A percentile compares a stretch with the other conserved stretches of the same genome.
These are phyloP conservation scores for Tillus elongatus DNA, from an alignment of 2,888 invertebrate species.

Conservation along the genomic window DNA sequence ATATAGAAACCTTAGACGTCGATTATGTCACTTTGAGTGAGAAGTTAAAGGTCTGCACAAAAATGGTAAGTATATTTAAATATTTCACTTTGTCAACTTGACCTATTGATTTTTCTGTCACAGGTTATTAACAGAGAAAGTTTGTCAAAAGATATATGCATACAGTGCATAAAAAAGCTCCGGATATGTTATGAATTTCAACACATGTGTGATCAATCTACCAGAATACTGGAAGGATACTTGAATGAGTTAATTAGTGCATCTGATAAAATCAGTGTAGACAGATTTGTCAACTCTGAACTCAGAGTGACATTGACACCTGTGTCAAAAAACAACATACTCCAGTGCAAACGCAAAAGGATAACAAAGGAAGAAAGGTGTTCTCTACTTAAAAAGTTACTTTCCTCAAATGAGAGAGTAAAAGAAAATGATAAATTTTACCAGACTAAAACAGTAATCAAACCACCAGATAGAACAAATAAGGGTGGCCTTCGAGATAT, in stretches of 20 bases:
- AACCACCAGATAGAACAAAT: conserved; percentile 3
- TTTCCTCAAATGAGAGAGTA: conserved; percentile 25
- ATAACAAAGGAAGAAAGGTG: conserved; percentile 38
- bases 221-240: conserved; percentile 34
- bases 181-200: conserved; percentile 38
- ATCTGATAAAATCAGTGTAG: conserved; percentile 23
- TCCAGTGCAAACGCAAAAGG: conserved; percentile 26
- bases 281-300: conserved; percentile 32
- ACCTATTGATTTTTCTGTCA: conserved; percentile 38
- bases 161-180: conserved; percentile 36
- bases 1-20: conserved; percentile 34
- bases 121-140: conserved; percentile 37
- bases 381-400: conserved; percentile 34
- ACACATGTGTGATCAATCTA: conserved; percentile 37
- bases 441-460: conserved; percentile 8
- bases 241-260: conserved; percentile 31
- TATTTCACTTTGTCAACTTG: conserved; percentile 20
- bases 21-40: conserved; percentile 37
- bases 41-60: conserved; percentile 37
- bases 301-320: conserved; percentile 31
- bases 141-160: conserved; percentile 36
- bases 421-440: conserved; percentile 20
- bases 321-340: conserved; percentile 17
- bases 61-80: conserved; percentile 34
- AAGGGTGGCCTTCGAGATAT: conserved; percentile 34